Percentiles rank a stretch among this genome's conserved stretches.
phyloP scores from a whole-genome alignment of 2,113 vertebrate species.

The Panurus biarmicus region DNA sequence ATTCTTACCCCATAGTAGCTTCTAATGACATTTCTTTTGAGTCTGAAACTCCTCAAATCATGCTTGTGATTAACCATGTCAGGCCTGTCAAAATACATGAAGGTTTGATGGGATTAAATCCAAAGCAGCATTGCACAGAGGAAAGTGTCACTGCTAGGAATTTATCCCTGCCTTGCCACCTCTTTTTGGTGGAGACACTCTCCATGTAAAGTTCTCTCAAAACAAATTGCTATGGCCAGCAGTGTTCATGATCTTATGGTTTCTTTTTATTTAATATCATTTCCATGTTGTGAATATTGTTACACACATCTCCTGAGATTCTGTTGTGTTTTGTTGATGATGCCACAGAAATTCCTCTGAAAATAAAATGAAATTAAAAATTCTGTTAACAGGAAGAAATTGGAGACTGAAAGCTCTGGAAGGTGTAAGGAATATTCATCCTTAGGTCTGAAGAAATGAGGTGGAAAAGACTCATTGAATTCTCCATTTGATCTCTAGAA shows the following conservation, averaged over 20 bases:
- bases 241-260: rapidly evolving
- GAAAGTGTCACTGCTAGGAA: neutral
- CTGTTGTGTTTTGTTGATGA: neutral
- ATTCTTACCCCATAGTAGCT: neutral
- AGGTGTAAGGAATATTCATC: rapidly evolving
- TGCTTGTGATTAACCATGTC: neutral
- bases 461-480: neutral
- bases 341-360: neutral
- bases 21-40: conserved; percentile 11
- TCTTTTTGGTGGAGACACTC: neutral
- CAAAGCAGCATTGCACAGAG: neutral
- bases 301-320: neutral
- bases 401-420: neutral
- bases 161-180: neutral
- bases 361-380: neutral
- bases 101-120: conserved; percentile 12
- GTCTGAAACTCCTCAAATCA: neutral
- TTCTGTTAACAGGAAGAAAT: neutral
- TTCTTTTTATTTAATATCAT: neutral
- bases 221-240: neutral
- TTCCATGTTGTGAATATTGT: neutral
- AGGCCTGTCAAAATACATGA: conserved; percentile 38
- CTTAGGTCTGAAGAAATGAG: neutral
- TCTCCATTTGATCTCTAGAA: neutral
- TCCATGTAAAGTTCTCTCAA: neutral